Percentiles rank a stretch among this genome's conserved stretches.
Evolutionary conservation across 2,888 invertebrate genomes (phyloP).

Genomic region (Nomada ferruginata): DNA sequence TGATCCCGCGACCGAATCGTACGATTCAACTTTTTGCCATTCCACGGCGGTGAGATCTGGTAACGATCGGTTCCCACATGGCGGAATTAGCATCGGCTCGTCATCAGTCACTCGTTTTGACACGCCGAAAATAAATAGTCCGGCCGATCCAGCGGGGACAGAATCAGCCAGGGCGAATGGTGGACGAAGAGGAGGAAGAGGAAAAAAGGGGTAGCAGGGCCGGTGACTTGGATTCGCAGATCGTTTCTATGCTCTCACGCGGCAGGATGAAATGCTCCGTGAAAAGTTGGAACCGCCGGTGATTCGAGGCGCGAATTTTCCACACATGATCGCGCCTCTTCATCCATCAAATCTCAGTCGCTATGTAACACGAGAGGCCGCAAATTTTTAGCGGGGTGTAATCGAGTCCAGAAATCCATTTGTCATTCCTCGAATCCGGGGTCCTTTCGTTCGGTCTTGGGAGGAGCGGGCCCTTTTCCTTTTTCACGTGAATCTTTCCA

Average conservation of each 20-base stretch:
- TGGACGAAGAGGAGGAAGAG: slow-evolving; percentile 9
- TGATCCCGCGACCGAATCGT: background rate
- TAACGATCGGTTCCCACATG: slow-evolving; percentile 76
- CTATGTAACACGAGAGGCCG: slow-evolving; percentile 21
- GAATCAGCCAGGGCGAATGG: slow-evolving; percentile 8
- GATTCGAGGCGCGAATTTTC: slow-evolving; percentile 80
- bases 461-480: slow-evolving; percentile 70
- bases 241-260: slow-evolving; percentile 10
- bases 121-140: slow-evolving; percentile 78
- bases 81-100: slow-evolving; percentile 76
- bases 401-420: slow-evolving; percentile 78
- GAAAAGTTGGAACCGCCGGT: slow-evolving; percentile 66
- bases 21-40: background rate
- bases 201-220: slow-evolving; percentile 62
- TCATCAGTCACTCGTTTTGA: slow-evolving; percentile 80
- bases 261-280: slow-evolving; percentile 47
- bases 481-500: slow-evolving; percentile 38
- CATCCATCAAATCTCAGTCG: slow-evolving; percentile 79
- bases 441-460: slow-evolving; percentile 61
- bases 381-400: slow-evolving; percentile 54
- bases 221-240: slow-evolving; percentile 32
- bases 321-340: slow-evolving; percentile 80
- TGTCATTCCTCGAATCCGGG: slow-evolving; percentile 75
- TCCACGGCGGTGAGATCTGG: slow-evolving; percentile 58
- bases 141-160: slow-evolving; percentile 46